phyloP scores from a whole-genome alignment of 2,888 invertebrate genomes.

The Perithous albicinctus region DNA sequence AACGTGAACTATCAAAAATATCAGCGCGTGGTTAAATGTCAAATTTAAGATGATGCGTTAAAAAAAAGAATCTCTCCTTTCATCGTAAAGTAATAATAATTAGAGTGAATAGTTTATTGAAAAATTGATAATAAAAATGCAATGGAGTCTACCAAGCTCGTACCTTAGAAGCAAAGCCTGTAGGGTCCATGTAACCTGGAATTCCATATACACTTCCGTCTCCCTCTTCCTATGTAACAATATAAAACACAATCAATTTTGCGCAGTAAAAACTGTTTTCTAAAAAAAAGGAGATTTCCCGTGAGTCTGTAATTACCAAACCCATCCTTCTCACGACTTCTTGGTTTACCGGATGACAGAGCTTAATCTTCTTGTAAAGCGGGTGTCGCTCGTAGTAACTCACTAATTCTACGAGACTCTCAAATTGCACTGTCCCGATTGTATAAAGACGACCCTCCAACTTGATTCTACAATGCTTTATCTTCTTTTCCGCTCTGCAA shows the following conservation, averaged over 20 bases:
- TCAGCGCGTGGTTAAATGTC: too few relatives aligned
- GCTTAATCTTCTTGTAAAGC: constrained; percentile 95
- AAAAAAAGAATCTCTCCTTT: too few relatives aligned
- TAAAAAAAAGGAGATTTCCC: constrained; percentile 33
- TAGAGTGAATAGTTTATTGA: not conserved
- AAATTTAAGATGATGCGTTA: too few relatives aligned
- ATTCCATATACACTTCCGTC: constrained; percentile 89
- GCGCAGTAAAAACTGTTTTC: not conserved
- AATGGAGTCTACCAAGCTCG: constrained; percentile 62
- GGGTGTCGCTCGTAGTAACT: constrained; percentile 96
- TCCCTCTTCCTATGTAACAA: constrained; percentile 87
- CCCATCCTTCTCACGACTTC: constrained; percentile 89
- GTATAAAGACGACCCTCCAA: constrained; percentile 96
- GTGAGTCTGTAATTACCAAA: constrained; percentile 86
- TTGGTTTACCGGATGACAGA: constrained; percentile 93
- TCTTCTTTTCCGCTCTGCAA: constrained; percentile 94
- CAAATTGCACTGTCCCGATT: constrained; percentile 96
- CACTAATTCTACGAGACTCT: constrained; percentile 97
- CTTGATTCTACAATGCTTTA: constrained; percentile 98
- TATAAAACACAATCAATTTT: constrained; percentile 28
- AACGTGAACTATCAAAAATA: too few relatives aligned
- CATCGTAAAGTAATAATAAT: too few relatives aligned
- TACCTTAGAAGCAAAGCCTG: constrained; percentile 91
- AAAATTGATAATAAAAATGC: not conserved
- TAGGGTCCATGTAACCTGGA: constrained; percentile 93